Percentiles rank a stretch among this genome's conserved stretches.
Conservation (phyloP, 2,113 vertebrate species). For the Pardalotus punctatus region DNA sequence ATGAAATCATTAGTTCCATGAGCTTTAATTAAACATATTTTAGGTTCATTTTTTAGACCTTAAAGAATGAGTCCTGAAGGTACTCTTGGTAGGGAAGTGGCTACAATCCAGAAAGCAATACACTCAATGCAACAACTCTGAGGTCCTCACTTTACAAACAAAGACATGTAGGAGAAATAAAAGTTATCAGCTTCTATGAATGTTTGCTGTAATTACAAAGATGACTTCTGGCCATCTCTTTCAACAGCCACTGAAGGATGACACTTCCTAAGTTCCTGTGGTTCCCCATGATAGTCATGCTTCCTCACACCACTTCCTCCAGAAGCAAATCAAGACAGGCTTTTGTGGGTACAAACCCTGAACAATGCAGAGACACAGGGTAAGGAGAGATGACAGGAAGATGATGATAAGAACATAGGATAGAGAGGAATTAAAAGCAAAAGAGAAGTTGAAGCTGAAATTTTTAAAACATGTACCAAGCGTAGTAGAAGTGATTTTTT, state of each 20-base stretch:
- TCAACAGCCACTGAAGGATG: neutral
- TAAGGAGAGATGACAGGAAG: neutral
- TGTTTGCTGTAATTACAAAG: neutral
- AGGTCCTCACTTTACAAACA: neutral
- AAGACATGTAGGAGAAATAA: neutral
- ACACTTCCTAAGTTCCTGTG: neutral
- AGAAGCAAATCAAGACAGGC: neutral
- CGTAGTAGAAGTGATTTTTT: neutral
- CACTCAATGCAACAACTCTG: neutral
- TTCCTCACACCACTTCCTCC: neutral
- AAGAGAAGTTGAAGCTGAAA: neutral
- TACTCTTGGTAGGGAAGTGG: neutral
- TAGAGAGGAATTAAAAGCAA: neutral
- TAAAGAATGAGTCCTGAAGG: neutral
- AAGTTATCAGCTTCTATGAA: neutral
- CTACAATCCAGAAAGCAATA: neutral
- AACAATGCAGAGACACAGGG: neutral
- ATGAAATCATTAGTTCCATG: neutral
- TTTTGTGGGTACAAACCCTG: neutral
- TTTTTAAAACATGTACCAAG: neutral
- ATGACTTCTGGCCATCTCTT: neutral
- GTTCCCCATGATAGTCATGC: neutral
- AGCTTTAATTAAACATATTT: neutral
- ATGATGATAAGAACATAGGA: neutral
- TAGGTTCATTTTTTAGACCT: neutral